Evolutionary conservation across 2,797 vertebrate species (phyloP), one percentile per base, ranked within the genome.

Genomic region (Trachops cirrhosus): DNA sequence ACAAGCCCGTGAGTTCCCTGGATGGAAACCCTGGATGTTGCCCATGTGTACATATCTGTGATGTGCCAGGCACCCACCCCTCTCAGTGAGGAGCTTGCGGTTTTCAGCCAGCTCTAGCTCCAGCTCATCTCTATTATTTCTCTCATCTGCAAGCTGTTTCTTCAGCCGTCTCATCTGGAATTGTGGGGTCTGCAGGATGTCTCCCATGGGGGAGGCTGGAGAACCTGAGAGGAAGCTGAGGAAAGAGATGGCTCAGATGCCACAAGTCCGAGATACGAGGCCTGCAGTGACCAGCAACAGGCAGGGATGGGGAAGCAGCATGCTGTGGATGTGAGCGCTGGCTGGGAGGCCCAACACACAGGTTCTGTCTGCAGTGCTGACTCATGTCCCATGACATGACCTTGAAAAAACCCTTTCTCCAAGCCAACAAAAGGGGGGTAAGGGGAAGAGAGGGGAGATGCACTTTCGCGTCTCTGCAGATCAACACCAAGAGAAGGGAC

Each of bases 181-280:
- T 93, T 99, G 99, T 0, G 99, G 99, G 0, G 99, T 99, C 97
- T 99, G 99, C 98, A 99, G 99, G 57, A 99, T 97, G 4, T 99
- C 99, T n/a, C 99, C 99, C 97, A 99, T 97, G 21, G 99, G 99
- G 0, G 99, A 99, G 9, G 97, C 98, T 0, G 98, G 98, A 8
- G 98, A 84, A 15, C 97, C 97, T 1, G 98, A 37, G 3, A 98
- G 89, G 64, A 97, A 89, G 48, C 98, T 99, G 95, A 41, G 44
- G 73, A 87, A 93, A 54, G 62, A 96, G 91, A 80, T 14, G 21
- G n/a, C 54, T 48, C 91, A 85, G 48, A 64, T 24, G 39, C 44
- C 91, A 32, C 2, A 22, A 94, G 37, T 26, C 80, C 24, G 8
- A 62, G 12, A 46, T 18, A 1, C 14, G 50, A 80, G 54, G 50